These are phyloP conservation scores for Tadarida brasiliensis DNA, from an alignment of 2,797 vertebrate genomes.

Conservation along the genomic window DNA sequence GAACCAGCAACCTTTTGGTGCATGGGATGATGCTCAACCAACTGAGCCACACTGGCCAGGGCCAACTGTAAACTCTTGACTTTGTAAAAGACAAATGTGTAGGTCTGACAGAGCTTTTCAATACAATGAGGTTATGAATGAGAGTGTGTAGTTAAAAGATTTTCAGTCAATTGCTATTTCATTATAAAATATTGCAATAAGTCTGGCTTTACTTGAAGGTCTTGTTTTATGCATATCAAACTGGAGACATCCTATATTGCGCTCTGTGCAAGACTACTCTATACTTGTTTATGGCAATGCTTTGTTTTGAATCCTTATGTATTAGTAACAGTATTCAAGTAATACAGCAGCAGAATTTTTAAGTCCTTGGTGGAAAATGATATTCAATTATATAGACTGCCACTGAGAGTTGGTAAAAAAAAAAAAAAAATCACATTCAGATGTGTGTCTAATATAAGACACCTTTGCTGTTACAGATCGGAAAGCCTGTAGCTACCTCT, in stretches of 20 bases:
- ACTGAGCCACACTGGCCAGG: too few species aligned
- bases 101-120: background rate
- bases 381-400: background rate
- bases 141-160: background rate
- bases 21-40: too few species aligned
- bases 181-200: background rate
- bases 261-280: background rate
- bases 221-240: background rate
- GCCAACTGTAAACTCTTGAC: background rate
- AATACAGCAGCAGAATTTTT: background rate
- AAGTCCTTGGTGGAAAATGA: background rate
- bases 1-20: too few species aligned
- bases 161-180: background rate
- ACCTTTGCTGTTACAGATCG: background rate
- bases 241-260: background rate
- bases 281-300: background rate
- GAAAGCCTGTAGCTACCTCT: background rate
- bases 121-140: background rate
- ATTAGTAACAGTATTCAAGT: background rate
- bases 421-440: background rate
- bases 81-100: background rate
- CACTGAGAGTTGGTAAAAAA: background rate
- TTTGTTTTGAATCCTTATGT: constrained; percentile 5
- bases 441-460: background rate
- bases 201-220: constrained; percentile 29